Evolutionary conservation across 2,888 invertebrate species (phyloP).

Genomic region (Phyllotreta striolata): DNA sequence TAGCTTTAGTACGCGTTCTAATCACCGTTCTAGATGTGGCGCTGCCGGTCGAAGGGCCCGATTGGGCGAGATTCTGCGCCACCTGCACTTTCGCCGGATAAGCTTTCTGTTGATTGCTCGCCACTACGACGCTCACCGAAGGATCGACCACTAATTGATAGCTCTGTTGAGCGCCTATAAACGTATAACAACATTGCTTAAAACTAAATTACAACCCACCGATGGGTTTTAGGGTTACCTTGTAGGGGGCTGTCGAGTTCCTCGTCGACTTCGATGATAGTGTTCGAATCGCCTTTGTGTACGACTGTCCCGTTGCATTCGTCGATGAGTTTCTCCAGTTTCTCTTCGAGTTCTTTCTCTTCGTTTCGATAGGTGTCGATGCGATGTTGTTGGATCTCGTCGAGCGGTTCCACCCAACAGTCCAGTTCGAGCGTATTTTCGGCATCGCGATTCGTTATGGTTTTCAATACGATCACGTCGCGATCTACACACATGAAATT

Average conservation of each 20-base stretch:
- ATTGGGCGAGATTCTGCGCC: conserved; percentile 35
- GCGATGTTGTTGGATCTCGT: conserved; percentile 58
- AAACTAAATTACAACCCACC: too few species aligned
- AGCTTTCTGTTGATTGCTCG: conserved; percentile 33
- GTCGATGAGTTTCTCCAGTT: conserved; percentile 60
- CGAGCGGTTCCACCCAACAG: conserved; percentile 76
- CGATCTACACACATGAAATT: conserved; percentile 46
- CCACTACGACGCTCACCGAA: conserved; percentile 44
- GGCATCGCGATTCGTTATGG: conserved; percentile 49
- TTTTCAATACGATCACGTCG: conserved; percentile 57
- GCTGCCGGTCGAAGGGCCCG: conserved; percentile 4
- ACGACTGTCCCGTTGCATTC: conserved; percentile 70
- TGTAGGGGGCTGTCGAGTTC: conserved; percentile 45
- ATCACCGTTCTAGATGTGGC: conserved; percentile 1
- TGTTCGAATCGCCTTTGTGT: conserved; percentile 72
- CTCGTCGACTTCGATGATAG: conserved; percentile 67
- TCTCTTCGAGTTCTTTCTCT: conserved; percentile 67
- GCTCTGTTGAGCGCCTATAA: conserved; percentile 36
- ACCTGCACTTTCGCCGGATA: conserved; percentile 45
- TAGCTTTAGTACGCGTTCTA: conserved; percentile 21
- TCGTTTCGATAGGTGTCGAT: conserved; percentile 72
- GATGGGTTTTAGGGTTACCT: too few species aligned
- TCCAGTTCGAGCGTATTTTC: conserved; percentile 69
- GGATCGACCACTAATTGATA: conserved; percentile 66
- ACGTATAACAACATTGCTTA: too few species aligned